These are phyloP conservation scores for Calliphora vomitoria DNA, from an alignment of 2,888 invertebrate species.

Conservation along the genomic window DNA sequence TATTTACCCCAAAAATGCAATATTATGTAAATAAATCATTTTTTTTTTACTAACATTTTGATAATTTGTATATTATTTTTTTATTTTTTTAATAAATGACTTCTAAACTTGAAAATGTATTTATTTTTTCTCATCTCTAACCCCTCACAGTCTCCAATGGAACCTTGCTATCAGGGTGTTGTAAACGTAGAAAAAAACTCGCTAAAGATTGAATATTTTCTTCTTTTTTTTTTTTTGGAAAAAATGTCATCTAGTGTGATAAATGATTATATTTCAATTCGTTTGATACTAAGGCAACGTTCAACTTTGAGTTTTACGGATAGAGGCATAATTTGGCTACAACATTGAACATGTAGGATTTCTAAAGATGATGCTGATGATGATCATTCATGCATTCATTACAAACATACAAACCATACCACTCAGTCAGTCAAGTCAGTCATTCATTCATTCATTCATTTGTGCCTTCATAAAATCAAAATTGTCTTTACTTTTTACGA, in stretches of 20 bases:
- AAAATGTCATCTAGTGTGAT: slow-evolving; percentile 60
- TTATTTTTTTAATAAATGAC: background rate
- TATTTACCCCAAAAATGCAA: background rate
- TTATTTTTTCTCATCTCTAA: background rate
- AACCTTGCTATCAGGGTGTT: background rate
- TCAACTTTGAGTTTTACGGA: background rate
- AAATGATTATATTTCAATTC: slow-evolving; percentile 66
- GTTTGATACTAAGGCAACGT: slow-evolving; percentile 16
- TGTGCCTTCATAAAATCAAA: slow-evolving; percentile 52
- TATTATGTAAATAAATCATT: background rate
- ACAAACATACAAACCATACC: background rate
- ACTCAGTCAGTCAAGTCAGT: background rate
- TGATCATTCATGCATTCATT: slow-evolving; percentile 9
- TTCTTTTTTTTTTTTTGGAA: background rate
- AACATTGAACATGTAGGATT: slow-evolving; percentile 1
- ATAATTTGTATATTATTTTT: background rate
- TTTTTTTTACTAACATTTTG: no score
- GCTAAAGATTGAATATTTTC: slow-evolving; percentile 31
- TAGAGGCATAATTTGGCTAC: slow-evolving; percentile 36
- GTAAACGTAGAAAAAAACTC: background rate
- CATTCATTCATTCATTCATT: slow-evolving; percentile 16
- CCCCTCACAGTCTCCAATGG: background rate
- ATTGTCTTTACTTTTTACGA: slow-evolving; percentile 36
- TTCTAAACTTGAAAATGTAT: background rate
- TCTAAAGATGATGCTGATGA: background rate